Evolutionary conservation across 2,113 vertebrate species (phyloP).

Genomic region (Nerophis ophidion): DNA sequence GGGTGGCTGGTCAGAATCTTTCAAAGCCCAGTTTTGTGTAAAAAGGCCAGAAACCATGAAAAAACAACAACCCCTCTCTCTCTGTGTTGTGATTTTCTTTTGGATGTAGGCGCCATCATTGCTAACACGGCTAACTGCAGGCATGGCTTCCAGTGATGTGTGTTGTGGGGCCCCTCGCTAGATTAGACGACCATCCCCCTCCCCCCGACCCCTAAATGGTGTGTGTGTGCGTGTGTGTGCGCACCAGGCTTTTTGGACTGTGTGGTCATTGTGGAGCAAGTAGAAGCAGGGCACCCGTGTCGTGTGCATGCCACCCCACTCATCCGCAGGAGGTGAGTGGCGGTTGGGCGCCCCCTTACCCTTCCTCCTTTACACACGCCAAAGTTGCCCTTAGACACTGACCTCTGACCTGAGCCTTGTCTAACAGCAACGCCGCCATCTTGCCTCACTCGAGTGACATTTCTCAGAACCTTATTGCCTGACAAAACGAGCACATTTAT

Average conservation of each 20-base stretch:
- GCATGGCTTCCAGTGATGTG: constrained; percentile 71
- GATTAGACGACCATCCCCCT: neutral
- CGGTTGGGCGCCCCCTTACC: neutral
- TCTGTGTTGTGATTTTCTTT: constrained; percentile 12
- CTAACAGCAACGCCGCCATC: constrained; percentile 44
- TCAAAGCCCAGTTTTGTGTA: constrained; percentile 36
- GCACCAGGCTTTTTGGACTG: constrained; percentile 66
- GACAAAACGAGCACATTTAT: constrained; percentile 94
- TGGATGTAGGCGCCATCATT: constrained; percentile 62
- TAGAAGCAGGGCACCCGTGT: constrained; percentile 61
- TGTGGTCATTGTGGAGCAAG: constrained; percentile 69
- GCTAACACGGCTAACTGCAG: constrained; percentile 65
- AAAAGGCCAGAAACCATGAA: constrained; percentile 49
- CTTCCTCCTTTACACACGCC: constrained; percentile 10
- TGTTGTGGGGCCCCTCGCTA: constrained; percentile 39
- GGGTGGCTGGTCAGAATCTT: neutral
- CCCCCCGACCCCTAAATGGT: neutral
- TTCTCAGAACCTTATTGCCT: constrained; percentile 82
- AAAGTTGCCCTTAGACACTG: constrained; percentile 56
- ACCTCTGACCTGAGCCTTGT: constrained; percentile 44
- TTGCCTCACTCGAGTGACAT: constrained; percentile 47
- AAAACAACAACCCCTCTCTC: neutral
- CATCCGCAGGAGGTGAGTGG: constrained; percentile 53
- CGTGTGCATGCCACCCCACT: constrained; percentile 65
- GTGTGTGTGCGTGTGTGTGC: constrained; percentile 67